Base-by-base conservation (phyloP, 2,113 vertebrate species). In the Astatotilapia flaviijosephi region DNA sequence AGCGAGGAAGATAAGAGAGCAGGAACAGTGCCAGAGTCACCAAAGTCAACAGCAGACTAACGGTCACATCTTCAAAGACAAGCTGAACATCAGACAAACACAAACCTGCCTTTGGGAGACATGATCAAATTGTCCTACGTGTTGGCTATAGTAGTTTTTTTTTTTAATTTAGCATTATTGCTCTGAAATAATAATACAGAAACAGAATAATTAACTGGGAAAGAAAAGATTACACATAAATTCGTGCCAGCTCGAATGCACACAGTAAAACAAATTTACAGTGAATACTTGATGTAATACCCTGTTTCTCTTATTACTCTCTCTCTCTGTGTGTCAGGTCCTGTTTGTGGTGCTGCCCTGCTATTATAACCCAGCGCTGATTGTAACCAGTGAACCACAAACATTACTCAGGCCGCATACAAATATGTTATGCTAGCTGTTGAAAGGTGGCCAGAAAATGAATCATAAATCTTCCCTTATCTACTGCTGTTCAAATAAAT, bases 321-420 rank as follows among this genome's bases (percentile, higher is more conserved):
- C 21, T 26, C 37, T 17, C 13, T 51, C 5, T 6, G 0, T 45
- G 12, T 45, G 17, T 21, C 26, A n/a, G 35, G 35, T 51, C 14
- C 79, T 86, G 35, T 58, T 83, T 68, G 19, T 47, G 19, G 13
- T 58, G 82, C 80, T 73, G 49, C 33, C 33, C 45, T 31, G 3
- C 79, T 58, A 62, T 82, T 86, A 91, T 92, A 88, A 90, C 35
- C 33, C 9, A 45, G 60, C 83, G 47, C 79, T 89, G 86, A 85
- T 81, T 91, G 77, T 79, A 89, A 83, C 68, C 81, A 89, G 77
- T 83, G 86, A 87, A 89, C 83, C 82, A 77, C 53, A 90, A 87
- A 54, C 68, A 79, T 70, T 15, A 49, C 83, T 53, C 56, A 26
- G 51, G 23, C 80, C 3, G 68, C 82, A 91, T 87, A 81, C 83